phyloP scores from a whole-genome alignment of 2,888 invertebrate genomes.

The Creontiades dilutus region DNA sequence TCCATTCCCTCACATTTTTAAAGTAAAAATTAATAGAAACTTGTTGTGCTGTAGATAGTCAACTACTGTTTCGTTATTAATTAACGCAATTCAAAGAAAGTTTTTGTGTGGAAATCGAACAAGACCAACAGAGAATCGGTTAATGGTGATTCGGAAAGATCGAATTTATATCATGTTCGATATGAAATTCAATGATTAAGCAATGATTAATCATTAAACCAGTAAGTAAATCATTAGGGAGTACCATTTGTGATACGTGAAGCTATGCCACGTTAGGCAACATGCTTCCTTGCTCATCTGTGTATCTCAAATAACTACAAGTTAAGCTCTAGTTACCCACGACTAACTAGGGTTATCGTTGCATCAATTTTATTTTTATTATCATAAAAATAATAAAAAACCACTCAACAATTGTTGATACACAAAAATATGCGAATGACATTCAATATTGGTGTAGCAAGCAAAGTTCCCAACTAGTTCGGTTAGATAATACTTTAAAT shows the following conservation, averaged over 20 bases:
- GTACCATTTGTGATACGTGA: neutral
- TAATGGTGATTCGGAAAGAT: too few species aligned
- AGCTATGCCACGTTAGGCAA: neutral
- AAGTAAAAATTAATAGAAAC: neutral
- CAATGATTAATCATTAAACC: too few species aligned
- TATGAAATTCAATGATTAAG: too few species aligned
- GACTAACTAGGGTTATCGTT: neutral
- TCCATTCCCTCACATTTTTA: neutral
- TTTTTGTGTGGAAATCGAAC: too few species aligned
- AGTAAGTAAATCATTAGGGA: too few species aligned
- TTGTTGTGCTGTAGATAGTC: neutral
- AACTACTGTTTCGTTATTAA: too few species aligned
- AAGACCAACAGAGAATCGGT: too few species aligned
- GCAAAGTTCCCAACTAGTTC: neutral
- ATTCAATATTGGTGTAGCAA: neutral
- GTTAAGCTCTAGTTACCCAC: constrained; percentile 26
- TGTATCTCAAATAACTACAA: neutral
- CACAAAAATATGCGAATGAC: neutral
- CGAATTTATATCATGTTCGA: too few species aligned
- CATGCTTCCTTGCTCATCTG: neutral
- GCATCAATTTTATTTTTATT: neutral
- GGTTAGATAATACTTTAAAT: neutral
- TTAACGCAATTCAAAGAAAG: too few species aligned
- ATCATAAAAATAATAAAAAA: neutral
- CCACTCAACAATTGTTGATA: neutral